Evolutionary conservation across 1,140 invertebrate genomes (phyloP).

Genomic region (Orius insidiosus): DNA sequence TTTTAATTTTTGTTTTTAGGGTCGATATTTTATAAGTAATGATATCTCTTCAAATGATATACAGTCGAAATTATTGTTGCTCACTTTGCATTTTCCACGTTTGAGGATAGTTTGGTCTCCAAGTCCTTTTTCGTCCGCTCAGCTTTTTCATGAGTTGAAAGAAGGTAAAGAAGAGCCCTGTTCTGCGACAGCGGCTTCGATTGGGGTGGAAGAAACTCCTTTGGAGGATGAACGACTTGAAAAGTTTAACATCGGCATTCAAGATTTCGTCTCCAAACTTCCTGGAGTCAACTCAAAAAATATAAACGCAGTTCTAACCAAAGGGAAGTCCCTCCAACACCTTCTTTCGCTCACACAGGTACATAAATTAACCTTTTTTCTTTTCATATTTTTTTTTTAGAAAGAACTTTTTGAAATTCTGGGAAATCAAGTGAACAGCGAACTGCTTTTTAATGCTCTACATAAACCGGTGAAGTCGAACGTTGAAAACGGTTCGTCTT

Average conservation of each 20-base stretch:
- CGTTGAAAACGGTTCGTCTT: neutral
- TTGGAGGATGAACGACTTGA: conserved; percentile 37
- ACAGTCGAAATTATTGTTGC: conserved; percentile 66
- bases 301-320: conserved; percentile 56
- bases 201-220: conserved; percentile 42
- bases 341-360: conserved; percentile 24
- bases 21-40: conserved; percentile 57
- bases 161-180: conserved; percentile 63
- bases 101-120: conserved; percentile 89
- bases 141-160: conserved; percentile 83
- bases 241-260: conserved; percentile 56
- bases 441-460: conserved; percentile 19
- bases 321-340: conserved; percentile 54
- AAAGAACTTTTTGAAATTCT: conserved; percentile 18
- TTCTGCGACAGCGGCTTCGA: conserved; percentile 40
- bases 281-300: conserved; percentile 84
- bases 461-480: conserved; percentile 15
- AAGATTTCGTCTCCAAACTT: conserved; percentile 78
- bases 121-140: conserved; percentile 83
- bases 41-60: conserved; percentile 56
- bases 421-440: conserved; percentile 17
- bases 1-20: conserved; percentile 31
- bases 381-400: conserved; percentile 9
- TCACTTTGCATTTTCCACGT: conserved; percentile 87
- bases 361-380: neutral